Evolutionary conservation across 1,140 invertebrate genomes (phyloP), one percentile per base, ranked within the genome.

Genomic region (Hydropsyche tenuis): DNA sequence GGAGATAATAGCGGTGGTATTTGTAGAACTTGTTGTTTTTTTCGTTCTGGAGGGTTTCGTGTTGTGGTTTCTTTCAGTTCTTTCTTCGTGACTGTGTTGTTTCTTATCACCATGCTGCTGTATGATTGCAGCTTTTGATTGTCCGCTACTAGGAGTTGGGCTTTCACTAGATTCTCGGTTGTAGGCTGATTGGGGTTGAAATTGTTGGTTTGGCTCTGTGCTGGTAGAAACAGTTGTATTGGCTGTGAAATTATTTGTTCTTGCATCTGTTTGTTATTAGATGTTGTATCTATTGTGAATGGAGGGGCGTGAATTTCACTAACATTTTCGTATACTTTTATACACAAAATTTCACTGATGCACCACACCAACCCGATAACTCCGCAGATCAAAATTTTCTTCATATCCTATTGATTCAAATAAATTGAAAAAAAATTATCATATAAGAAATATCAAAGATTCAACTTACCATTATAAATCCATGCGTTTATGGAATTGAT

Each of bases 21-120:
- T 69, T 77, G 73, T 73, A 73, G 71, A 18, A 68, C 68, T 72
- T 77, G 76, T 30, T 75, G 64, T 46, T 70, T 77, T 45, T 68
- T 71, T 72, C 46, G n/a, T 22, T 53, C 51, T 11, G 12, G 12
- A 1, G 16, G 11, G 18, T 46, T 56, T n/a, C 48, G 4, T 14
- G 43, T 51, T 9, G 46, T 16, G 11, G 23, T 46, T 14, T 45
- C 18, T 14, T 62, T 72, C 6, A 16, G 25, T 63, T 48, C 2
- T 0, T 69, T 70, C 22, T 65, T 18, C 23, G 46, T 22, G 48
- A 69, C 53, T 69, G 30, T 30, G 6, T 56, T 76, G 30, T 23
- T 48, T 37, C 70, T 76, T 7, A 43, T 22, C 11, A 53, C 11
- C 60, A 76, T 66, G 20, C 22, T 48, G 23, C 11, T 45, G 60